Base-by-base conservation (phyloP, 2,797 vertebrate genomes). In the Siniperca scherzeri region DNA sequence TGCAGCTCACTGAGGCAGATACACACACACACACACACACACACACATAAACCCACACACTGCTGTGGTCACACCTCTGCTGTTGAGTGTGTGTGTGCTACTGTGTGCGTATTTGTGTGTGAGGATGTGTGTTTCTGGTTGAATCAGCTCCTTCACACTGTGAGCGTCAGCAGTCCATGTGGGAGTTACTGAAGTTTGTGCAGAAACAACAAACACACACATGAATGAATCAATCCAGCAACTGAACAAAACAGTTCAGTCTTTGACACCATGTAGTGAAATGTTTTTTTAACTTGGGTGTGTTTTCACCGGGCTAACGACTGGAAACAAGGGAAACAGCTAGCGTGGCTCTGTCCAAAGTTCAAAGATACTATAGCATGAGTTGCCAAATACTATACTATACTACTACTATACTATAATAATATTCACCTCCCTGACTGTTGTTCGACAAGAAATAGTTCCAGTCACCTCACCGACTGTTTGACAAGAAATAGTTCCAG, bases 1-100 rank as follows among this genome's bases (percentile, higher is more conserved):
- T 53, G 19, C 66, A n/a, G 73, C 56, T 72, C 82, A 85, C 16
- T 38, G 82, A 84, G 74, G 82, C 84, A 81, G 57, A 85, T 77
- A 84, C 56, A 80, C 67, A 75, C 71, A 59, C 36, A 59, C 12
- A 19, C 11, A 46, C 36, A 67, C 33, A 1, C 66, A 75, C 53
- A 66, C 62, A 69, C 27, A 79, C 68, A 66, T 48, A 65, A 68
- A 56, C 70, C 66, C 22, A 70, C 78, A 72, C 82, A 77, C 74
- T 22, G 75, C 52, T 46, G 56, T 44, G 55, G 50, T 77, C 61
- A 79, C 66, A 83, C 57, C 57, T 74, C 77, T 56, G 64, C 53
- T 19, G 33, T 4, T 27, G 17, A 6, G 64, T n/a, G 55, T 66
- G 27, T 60, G 30, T 57, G 25, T 71, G 19, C 40, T 40, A 38